These are phyloP conservation scores for Sphecodes monilicornis DNA, from an alignment of 2,888 invertebrate species.

Conservation along the genomic window DNA sequence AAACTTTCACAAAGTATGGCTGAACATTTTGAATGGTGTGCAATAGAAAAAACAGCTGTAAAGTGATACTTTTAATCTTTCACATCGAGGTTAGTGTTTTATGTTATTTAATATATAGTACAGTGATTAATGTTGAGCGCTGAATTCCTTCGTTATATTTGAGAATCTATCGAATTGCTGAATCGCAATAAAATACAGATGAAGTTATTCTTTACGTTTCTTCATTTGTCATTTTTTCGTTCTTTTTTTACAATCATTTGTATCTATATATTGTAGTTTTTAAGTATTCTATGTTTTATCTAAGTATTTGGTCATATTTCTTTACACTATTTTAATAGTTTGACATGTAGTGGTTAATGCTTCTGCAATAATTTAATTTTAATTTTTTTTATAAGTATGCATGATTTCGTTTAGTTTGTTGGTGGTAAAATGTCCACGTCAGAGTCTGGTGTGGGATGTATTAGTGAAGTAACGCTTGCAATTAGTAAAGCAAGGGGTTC, in stretches of 20 bases:
- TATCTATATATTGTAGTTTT: constrained; percentile 2
- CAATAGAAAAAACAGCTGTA: constrained; percentile 25
- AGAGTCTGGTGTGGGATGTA: constrained; percentile 80
- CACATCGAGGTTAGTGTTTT: constrained; percentile 61
- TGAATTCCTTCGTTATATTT: not conserved
- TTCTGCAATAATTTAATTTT: constrained; percentile 44
- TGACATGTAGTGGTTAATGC: not conserved
- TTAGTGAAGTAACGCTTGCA: constrained; percentile 83
- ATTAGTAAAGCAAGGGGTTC: constrained; percentile 82
- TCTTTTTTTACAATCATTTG: not conserved
- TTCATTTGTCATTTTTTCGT: not conserved
- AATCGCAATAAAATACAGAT: not conserved
- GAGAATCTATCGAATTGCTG: constrained; percentile 6
- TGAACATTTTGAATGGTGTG: not conserved
- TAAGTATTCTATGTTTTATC: not conserved
- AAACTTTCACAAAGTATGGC: constrained; percentile 20
- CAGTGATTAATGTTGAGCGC: constrained; percentile 6
- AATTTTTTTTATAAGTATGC: constrained; percentile 66
- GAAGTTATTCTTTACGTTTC: constrained; percentile 11
- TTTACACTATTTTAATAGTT: constrained; percentile 16
- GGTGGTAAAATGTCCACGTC: constrained; percentile 81
- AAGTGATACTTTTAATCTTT: constrained; percentile 15
- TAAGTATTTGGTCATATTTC: not conserved
- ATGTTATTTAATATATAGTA: constrained; percentile 22
- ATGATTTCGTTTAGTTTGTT: constrained; percentile 75